Evolutionary conservation across 2,888 invertebrate species (phyloP), one percentile per base, ranked within the genome.

Genomic region (Platynereis dumerilii): DNA sequence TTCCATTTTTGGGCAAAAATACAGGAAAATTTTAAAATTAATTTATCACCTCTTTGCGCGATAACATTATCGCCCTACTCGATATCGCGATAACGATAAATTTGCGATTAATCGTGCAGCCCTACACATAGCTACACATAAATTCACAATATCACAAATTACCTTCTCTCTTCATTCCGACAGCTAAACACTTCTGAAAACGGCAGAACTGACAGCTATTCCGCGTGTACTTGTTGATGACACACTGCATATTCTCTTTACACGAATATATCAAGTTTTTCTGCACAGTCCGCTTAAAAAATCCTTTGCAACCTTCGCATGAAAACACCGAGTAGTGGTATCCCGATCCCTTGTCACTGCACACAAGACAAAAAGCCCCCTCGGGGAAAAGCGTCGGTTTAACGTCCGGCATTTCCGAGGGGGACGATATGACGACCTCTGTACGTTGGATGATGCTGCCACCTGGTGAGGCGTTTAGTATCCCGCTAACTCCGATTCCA

Each of bases 221-320:
- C 45, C 84, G 69, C 15, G 84, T 82, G 68, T 74, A 76, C 64
- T 82, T 82, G 71, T 80, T 83, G 58, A 84, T 80, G 53, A 76
- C 71, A 65, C 84, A 84, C 42, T 75, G 71, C 20, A 75, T 73
- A 20, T 72, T 65, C 5, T 77, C 79, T 70, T 82, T 82, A 71
- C 84, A 84, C n/a, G 72, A 63, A 66, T 83, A 84, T 7, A 66
- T 62, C 60, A 84, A 69, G 56, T 76, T 80, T 73, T 83, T 83
- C 76, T 84, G 84, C 3, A 84, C 81, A 0, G 82, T 79, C 29
- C 84, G 60, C 66, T 84, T 84, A 72, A 84, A 84, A 74, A 84
- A 84, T 3, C 84, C 84, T 65, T 84, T 84, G 66, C 84, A 84
- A 0, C 83, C 83, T 65, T 83, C 83, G 70, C 83, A 83, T n/a